A percentile compares a stretch with the other conserved stretches of the same genome.
Evolutionary conservation across 2,797 vertebrate species (phyloP).

Genomic region (Takifugu rubripes): DNA sequence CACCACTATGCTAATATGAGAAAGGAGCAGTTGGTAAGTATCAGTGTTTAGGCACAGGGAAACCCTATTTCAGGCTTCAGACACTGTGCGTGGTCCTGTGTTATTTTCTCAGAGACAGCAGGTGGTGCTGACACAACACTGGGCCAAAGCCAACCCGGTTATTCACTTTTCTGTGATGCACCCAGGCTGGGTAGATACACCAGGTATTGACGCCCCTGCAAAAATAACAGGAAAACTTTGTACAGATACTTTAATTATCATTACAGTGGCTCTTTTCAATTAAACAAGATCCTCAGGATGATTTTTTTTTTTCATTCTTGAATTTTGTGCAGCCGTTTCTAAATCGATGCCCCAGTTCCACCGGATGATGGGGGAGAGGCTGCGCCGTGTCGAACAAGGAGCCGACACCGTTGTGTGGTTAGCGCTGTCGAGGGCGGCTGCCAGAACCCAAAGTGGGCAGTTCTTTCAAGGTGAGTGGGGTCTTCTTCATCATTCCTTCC

Average conservation of each 20-base stretch:
- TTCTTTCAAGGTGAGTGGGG: slow-evolving; percentile 73
- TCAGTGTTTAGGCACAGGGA: too few species aligned
- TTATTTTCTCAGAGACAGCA: slow-evolving; percentile 73
- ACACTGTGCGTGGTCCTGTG: slow-evolving; percentile 4
- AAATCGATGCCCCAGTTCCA: slow-evolving; percentile 74
- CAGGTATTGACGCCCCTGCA: slow-evolving; percentile 50
- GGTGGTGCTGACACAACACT: slow-evolving; percentile 75
- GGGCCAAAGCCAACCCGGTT: slow-evolving; percentile 61
- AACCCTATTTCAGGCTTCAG: too few species aligned
- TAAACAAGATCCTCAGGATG: background rate
- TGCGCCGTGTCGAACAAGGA: slow-evolving; percentile 67
- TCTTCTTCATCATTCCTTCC: background rate
- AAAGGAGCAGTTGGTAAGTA: background rate
- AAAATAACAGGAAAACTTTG: too few species aligned
- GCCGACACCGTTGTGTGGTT: slow-evolving; percentile 74
- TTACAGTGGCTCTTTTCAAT: too few species aligned
- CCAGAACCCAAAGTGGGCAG: slow-evolving; percentile 55
- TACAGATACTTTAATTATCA: too few species aligned
- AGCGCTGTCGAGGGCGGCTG: slow-evolving; percentile 57
- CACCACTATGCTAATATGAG: background rate
- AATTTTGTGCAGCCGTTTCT: slow-evolving; percentile 44
- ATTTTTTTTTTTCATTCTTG: background rate
- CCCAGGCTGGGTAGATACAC: slow-evolving; percentile 71
- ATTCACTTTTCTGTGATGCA: slow-evolving; percentile 76
- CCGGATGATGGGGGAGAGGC: slow-evolving; percentile 68